Evolutionary conservation across 2,888 invertebrate species (phyloP).

Genomic region (Callyntrura guangdongensis): DNA sequence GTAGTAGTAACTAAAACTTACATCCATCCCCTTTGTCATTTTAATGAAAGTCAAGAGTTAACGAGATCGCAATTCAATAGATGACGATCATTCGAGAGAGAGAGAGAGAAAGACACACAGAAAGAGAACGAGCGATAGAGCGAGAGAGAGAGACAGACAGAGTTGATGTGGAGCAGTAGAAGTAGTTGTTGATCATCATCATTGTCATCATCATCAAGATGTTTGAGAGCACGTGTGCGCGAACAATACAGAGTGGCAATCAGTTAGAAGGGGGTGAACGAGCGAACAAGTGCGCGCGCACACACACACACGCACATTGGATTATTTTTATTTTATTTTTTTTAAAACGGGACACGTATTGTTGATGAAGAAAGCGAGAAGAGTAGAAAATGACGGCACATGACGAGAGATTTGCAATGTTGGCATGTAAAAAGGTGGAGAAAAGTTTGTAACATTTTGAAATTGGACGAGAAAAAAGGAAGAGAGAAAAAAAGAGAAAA

Average conservation of each 20-base stretch:
- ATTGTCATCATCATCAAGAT: slow-evolving; percentile 52
- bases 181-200: slow-evolving; percentile 57
- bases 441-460: slow-evolving; percentile 35
- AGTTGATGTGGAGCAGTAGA: slow-evolving; percentile 39
- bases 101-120: slow-evolving; percentile 59
- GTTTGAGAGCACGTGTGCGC: slow-evolving; percentile 44
- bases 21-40: slow-evolving; percentile 77
- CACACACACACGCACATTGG: slow-evolving; percentile 20
- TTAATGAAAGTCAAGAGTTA: slow-evolving; percentile 79
- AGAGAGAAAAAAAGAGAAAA: background rate
- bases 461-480: slow-evolving; percentile 16
- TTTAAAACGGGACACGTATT: background rate
- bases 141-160: slow-evolving; percentile 2
- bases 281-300: background rate
- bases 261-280: slow-evolving; percentile 50
- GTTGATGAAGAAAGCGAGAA: background rate
- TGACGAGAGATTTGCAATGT: slow-evolving; percentile 19
- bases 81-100: slow-evolving; percentile 67
- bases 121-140: slow-evolving; percentile 48
- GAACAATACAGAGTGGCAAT: slow-evolving; percentile 68
- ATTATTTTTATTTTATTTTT: slow-evolving; percentile 8
- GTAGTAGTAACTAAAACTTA: slow-evolving; percentile 77
- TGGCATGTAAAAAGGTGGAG: slow-evolving; percentile 53
- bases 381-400: slow-evolving; percentile 24
- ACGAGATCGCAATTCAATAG: slow-evolving; percentile 77